phyloP scores from a whole-genome alignment of 2,113 vertebrate genomes.

The Sylvia atricapilla region DNA sequence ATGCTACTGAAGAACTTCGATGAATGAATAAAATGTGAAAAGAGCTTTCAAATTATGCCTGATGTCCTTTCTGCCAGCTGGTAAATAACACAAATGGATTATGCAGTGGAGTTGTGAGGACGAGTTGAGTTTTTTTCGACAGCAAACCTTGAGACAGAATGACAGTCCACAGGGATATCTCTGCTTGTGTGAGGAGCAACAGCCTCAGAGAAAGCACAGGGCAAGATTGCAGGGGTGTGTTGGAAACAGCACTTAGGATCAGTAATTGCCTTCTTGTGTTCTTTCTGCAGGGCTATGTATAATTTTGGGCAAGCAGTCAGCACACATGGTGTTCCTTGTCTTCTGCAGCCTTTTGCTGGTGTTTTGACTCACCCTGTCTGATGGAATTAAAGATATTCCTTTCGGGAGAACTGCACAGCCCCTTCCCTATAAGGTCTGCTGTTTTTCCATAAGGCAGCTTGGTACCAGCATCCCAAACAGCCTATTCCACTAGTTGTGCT shows the following conservation, averaged over 20 bases:
- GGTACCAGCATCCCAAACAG: neutral
- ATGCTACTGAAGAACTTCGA: neutral
- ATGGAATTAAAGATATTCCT: neutral
- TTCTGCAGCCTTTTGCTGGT: neutral
- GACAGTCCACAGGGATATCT: neutral
- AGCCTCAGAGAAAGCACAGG: neutral
- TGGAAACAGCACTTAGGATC: neutral
- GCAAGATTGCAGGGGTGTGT: neutral
- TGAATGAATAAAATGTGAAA: neutral
- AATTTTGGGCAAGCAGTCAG: neutral
- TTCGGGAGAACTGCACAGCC: neutral
- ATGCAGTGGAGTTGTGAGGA: neutral
- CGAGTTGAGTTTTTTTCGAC: neutral
- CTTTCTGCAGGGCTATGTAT: neutral
- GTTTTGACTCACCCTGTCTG: neutral
- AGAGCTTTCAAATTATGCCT: neutral
- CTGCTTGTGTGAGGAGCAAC: neutral
- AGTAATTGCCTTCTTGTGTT: neutral
- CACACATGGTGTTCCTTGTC: neutral
- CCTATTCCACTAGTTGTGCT: neutral
- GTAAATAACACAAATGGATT: neutral
- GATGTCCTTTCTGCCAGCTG: neutral
- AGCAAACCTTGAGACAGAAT: neutral
- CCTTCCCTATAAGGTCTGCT: neutral
- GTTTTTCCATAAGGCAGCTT: neutral